Evolutionary conservation across 2,113 vertebrate genomes (phyloP).

Genomic region (Poicephalus gulielmi): DNA sequence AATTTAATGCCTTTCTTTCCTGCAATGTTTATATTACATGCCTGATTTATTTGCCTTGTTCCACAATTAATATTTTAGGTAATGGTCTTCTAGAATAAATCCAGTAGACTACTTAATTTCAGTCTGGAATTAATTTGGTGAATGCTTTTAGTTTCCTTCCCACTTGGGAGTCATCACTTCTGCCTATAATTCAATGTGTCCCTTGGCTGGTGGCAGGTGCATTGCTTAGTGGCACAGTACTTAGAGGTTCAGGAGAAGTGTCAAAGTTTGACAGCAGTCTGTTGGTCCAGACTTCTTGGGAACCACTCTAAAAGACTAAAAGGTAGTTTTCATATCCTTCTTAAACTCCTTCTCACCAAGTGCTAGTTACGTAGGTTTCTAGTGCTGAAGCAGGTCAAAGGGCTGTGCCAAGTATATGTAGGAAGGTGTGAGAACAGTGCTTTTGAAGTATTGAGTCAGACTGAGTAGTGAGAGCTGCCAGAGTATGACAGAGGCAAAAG

Average conservation of each 20-base stretch:
- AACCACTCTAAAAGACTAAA: background rate
- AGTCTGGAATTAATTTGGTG: background rate
- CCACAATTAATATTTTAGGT: background rate
- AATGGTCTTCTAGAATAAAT: background rate
- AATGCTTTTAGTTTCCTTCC: background rate
- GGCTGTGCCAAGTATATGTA: background rate
- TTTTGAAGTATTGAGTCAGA: slow-evolving; percentile 22
- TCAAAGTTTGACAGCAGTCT: background rate
- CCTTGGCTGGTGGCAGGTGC: background rate
- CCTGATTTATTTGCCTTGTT: background rate
- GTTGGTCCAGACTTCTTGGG: background rate
- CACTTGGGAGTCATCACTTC: background rate
- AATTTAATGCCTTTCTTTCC: background rate
- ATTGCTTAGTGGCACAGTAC: background rate
- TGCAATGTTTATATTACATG: background rate
- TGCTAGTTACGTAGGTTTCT: background rate
- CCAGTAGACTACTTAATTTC: background rate
- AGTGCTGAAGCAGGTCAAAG: slow-evolving; percentile 23
- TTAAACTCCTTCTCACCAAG: background rate
- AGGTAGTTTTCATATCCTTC: background rate
- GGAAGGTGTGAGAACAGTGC: slow-evolving; percentile 19
- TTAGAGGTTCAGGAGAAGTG: background rate
- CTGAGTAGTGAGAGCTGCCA: background rate
- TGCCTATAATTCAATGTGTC: background rate
- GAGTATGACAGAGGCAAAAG: background rate